Evolutionary conservation across 2,888 invertebrate species (phyloP), one percentile per base, ranked within the genome.

Genomic region (Timema cristinae): DNA sequence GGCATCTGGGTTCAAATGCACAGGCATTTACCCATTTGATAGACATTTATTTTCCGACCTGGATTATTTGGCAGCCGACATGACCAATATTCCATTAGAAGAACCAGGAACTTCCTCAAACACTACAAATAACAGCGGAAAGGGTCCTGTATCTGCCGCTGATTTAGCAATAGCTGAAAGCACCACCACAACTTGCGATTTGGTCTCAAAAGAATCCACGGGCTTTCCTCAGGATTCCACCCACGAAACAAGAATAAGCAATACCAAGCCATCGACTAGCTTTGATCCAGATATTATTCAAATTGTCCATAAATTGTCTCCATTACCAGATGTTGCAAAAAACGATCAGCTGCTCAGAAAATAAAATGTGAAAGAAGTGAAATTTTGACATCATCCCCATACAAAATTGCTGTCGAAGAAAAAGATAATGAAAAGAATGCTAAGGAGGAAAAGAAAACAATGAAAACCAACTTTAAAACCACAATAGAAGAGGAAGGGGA

Each of bases 41-140:
- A 54, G 4, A 13, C 54, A 54, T 54, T 54, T 54, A 54, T 54
- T 54, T 54, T 54, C 11, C n/a, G 54, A 54, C n/a, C 54, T 54
- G 54, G n/a, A 54, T 54, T 54, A 54, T 54, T 54, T 54, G 54
- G 54, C 11, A 54, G n/a, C n/a, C 11, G 54, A 54, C 54, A 54
- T 54, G 54, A 54, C 54, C 11, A 54, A 54, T 54, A 54, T 54
- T 54, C 54, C 54, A 54, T 11, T 13, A n/a, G 54, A 54, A 54
- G 11, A 13, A n/a, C n/a, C 54, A 54, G n/a, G 54, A 4, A 54
- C 1, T 54, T 54, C 54, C n/a, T 54, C 54, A 11, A 13, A 54
- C 54, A n/a, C 54, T 13, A 11, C n/a, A 4, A 4, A n/a, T 54
- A 13, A n/a, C 54, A 54, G 11, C 54, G 54, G 54, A n/a, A 54